Evolutionary conservation across 2,797 vertebrate species (phyloP).

Genomic region (Lutjanus argentimaculatus): DNA sequence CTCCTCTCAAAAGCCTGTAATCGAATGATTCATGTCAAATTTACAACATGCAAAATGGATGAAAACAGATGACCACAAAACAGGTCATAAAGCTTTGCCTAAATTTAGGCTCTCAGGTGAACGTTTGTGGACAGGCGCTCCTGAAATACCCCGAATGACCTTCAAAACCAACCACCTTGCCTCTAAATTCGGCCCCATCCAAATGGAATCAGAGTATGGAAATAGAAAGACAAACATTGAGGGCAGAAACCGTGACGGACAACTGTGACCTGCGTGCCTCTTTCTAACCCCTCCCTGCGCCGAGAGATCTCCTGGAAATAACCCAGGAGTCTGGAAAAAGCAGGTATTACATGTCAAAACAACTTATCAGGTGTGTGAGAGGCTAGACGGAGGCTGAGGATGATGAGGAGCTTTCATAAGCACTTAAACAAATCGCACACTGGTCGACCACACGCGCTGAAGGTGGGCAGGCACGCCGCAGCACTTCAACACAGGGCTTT

Average conservation of each 20-base stretch:
- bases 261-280: conserved; percentile 64
- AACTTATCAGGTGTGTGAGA: conserved; percentile 38
- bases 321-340: conserved; percentile 51
- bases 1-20: not conserved
- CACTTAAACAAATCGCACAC: conserved; percentile 71
- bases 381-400: conserved; percentile 31
- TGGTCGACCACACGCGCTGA: conserved; percentile 55
- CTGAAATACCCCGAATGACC: conserved; percentile 67
- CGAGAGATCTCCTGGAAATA: conserved; percentile 57
- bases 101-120: conserved; percentile 60
- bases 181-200: conserved; percentile 67
- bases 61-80: conserved; percentile 35
- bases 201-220: conserved; percentile 75
- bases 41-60: not conserved
- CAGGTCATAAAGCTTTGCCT: conserved; percentile 26
- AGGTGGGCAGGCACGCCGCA: not conserved
- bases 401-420: conserved; percentile 59
- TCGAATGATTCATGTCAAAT: conserved; percentile 22
- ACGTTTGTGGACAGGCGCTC: conserved; percentile 39
- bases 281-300: conserved; percentile 45
- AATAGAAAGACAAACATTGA: conserved; percentile 83
- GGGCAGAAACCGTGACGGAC: conserved; percentile 74
- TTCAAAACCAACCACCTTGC: conserved; percentile 71
- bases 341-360: conserved; percentile 56
- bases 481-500: conserved; percentile 59